Conservation (phyloP, 2,113 vertebrate genomes). For the Clarias gariepinus region DNA sequence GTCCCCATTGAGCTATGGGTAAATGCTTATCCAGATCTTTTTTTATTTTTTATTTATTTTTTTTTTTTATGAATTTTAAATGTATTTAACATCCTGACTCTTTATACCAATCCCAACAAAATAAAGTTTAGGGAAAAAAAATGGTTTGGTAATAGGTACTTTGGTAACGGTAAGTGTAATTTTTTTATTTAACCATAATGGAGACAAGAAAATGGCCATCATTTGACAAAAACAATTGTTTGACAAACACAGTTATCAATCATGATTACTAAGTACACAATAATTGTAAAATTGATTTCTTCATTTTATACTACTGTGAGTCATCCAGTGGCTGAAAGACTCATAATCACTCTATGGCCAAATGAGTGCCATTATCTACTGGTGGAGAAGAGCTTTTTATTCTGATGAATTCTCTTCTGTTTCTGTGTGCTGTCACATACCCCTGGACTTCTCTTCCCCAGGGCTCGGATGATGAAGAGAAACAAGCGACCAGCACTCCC, state of each 20-base stretch:
- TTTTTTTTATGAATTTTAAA: background rate
- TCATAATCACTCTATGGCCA: background rate
- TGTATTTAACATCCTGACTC: background rate
- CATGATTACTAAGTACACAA: background rate
- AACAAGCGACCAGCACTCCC: constrained; percentile 71
- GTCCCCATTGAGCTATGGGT: background rate
- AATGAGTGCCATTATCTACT: background rate
- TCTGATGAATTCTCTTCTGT: background rate
- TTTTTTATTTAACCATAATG: background rate
- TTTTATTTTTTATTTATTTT: background rate
- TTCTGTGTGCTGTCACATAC: background rate
- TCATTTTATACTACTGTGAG: background rate
- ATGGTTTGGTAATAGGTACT: background rate
- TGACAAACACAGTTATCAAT: too few species aligned
- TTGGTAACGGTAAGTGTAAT: background rate
- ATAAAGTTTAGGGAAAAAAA: background rate
- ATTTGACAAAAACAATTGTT: background rate
- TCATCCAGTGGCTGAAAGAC: background rate
- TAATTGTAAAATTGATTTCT: background rate
- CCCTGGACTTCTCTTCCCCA: background rate
- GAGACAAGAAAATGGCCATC: background rate
- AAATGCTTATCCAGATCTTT: background rate
- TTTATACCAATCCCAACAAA: background rate
- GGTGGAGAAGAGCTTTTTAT: background rate
- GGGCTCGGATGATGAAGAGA: constrained; percentile 77